A percentile compares a stretch with the other conserved stretches of the same genome.
phyloP scores from a whole-genome alignment of 2,797 vertebrate genomes.

The Harpagifer antarcticus region DNA sequence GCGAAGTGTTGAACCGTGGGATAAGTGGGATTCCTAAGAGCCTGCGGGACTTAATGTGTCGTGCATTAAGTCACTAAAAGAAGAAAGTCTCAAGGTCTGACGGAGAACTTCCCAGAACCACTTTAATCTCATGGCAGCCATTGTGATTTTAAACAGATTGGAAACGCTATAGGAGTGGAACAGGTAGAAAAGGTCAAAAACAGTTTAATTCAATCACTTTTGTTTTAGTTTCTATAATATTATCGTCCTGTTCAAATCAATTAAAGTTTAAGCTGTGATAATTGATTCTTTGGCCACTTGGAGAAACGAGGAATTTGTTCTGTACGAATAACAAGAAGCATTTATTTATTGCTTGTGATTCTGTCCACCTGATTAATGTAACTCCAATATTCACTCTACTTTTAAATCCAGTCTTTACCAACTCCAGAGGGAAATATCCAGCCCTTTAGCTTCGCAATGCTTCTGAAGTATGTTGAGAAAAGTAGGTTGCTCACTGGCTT shows the following conservation, averaged over 20 bases:
- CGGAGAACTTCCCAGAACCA: slow-evolving; percentile 25
- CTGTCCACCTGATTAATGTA: slow-evolving; percentile 1
- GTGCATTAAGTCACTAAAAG: slow-evolving; percentile 41
- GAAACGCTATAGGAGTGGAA: slow-evolving; percentile 15
- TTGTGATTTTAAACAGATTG: slow-evolving; percentile 40
- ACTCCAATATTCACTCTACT: not conserved
- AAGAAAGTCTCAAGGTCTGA: slow-evolving; percentile 37
- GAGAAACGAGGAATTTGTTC: not conserved
- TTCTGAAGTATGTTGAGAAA: not conserved
- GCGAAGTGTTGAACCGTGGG: slow-evolving; percentile 57
- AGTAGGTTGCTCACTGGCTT: not conserved
- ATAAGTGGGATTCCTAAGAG: slow-evolving; percentile 55
- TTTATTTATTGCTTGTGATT: not conserved
- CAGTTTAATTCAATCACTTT: not conserved
- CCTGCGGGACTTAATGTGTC: slow-evolving; percentile 41
- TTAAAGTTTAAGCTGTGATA: not conserved
- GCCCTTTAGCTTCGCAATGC: not conserved
- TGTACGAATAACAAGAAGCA: not conserved
- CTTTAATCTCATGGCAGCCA: slow-evolving; percentile 25
- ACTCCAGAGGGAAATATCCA: not conserved
- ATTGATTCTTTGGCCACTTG: not conserved
- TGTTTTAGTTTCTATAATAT: not conserved
- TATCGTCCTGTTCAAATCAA: not conserved
- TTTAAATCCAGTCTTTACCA: not conserved
- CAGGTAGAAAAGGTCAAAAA: slow-evolving; percentile 19